These are phyloP conservation scores for Prochilodus magdalenae DNA, from an alignment of 2,113 vertebrate genomes.

Conservation along the genomic window DNA sequence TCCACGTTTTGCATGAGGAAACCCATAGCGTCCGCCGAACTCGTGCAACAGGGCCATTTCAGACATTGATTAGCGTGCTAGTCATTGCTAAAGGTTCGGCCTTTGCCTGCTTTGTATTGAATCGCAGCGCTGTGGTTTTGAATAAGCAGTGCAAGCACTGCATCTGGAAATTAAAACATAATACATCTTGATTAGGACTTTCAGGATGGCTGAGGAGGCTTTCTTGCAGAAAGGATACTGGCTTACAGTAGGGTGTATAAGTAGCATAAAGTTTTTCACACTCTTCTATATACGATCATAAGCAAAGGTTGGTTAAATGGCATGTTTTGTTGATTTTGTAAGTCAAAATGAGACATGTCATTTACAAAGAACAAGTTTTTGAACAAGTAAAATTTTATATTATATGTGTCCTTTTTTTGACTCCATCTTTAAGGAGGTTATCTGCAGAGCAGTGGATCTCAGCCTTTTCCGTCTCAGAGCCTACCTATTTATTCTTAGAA, in stretches of 20 bases:
- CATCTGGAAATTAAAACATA: conserved; percentile 7
- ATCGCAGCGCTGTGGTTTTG: neutral
- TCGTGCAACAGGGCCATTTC: conserved; percentile 23
- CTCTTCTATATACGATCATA: neutral
- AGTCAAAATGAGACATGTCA: too few species aligned
- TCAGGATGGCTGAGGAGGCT: too few species aligned
- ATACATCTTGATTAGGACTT: neutral
- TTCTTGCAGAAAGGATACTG: neutral
- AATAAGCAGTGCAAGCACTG: conserved; percentile 1
- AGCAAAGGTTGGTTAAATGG: too few species aligned
- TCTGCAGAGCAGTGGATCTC: too few species aligned
- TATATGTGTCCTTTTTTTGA: too few species aligned
- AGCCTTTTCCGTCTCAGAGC: too few species aligned
- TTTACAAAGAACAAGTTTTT: too few species aligned
- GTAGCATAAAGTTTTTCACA: neutral
- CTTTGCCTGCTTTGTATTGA: neutral
- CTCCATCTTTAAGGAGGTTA: too few species aligned
- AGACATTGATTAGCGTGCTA: conserved; percentile 19
- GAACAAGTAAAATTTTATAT: too few species aligned
- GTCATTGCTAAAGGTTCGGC: neutral
- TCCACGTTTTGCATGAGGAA: conserved; percentile 43
- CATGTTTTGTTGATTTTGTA: too few species aligned
- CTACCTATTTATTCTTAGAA: too few species aligned
- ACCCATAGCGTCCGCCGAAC: conserved; percentile 18
- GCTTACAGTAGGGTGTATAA: neutral